phyloP scores from a whole-genome alignment of 2,113 vertebrate genomes.

The Hyla sarda region DNA sequence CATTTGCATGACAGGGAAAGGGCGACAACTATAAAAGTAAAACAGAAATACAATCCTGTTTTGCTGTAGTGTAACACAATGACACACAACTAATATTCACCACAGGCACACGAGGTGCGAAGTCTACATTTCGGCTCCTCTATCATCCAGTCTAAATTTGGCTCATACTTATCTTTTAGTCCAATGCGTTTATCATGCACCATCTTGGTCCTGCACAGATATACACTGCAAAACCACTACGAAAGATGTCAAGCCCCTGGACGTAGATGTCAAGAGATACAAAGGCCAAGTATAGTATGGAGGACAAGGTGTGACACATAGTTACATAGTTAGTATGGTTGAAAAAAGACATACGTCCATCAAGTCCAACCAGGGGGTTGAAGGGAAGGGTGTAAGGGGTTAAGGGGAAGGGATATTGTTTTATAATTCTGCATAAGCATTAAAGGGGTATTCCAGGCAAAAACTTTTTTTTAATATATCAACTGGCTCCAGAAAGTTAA shows the following conservation, averaged over 20 bases:
- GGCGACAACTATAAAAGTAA: conserved; percentile 3
- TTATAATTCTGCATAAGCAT: no score
- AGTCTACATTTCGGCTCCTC: not conserved
- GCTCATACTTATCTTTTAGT: not conserved
- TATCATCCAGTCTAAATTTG: not conserved
- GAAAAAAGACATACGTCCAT: no score
- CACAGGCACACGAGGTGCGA: not conserved
- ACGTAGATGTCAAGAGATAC: not conserved
- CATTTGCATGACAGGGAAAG: conserved; percentile 49
- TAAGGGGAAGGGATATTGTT: no score
- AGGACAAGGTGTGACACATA: not conserved
- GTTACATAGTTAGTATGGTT: no score
- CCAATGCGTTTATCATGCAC: not conserved
- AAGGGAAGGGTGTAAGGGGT: no score
- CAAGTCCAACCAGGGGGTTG: no score
- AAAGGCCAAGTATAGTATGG: not conserved
- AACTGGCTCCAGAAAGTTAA: no score
- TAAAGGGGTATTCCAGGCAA: no score
- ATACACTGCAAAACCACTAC: not conserved
- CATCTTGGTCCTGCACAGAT: not conserved
- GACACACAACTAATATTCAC: not conserved
- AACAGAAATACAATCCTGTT: not conserved
- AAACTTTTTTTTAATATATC: no score
- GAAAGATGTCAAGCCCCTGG: no score
- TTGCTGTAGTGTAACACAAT: not conserved